Conservation (phyloP, 2,797 vertebrate species). For the Prunella strophiata region DNA sequence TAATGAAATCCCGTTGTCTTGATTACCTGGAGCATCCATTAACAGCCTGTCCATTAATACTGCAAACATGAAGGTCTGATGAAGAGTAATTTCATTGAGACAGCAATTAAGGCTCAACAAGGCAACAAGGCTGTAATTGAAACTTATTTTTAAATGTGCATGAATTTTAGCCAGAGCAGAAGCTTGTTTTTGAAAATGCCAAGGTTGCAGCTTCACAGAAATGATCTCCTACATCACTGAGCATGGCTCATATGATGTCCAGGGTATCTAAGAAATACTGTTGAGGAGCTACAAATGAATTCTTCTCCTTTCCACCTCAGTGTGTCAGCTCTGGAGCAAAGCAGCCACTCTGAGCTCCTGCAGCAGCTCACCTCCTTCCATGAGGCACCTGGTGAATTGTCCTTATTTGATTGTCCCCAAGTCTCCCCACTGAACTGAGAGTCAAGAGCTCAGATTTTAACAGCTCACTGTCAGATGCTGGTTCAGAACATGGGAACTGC, state of each 20-base stretch:
- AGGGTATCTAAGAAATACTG: not conserved
- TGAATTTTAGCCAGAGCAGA: not conserved
- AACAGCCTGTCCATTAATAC: not conserved
- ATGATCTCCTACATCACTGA: not conserved
- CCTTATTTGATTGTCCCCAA: not conserved
- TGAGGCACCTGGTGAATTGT: not conserved
- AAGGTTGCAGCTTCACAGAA: not conserved
- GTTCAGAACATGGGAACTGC: not conserved
- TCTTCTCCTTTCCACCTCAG: fast-evolving
- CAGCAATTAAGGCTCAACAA: not conserved
- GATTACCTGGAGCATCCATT: not conserved
- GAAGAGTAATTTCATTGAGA: not conserved
- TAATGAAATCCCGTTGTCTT: not conserved
- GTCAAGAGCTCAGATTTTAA: not conserved
- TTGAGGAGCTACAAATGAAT: not conserved
- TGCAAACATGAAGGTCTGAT: not conserved
- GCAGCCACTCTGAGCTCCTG: not conserved
- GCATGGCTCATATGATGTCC: not conserved
- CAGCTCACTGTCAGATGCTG: not conserved
- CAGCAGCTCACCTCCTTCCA: not conserved
- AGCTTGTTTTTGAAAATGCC: not conserved
- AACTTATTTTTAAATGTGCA: not conserved
- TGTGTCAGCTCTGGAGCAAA: not conserved
- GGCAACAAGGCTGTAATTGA: not conserved
- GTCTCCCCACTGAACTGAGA: not conserved